Base-by-base conservation (phyloP, 2,113 vertebrate genomes). In the Vidua macroura region DNA sequence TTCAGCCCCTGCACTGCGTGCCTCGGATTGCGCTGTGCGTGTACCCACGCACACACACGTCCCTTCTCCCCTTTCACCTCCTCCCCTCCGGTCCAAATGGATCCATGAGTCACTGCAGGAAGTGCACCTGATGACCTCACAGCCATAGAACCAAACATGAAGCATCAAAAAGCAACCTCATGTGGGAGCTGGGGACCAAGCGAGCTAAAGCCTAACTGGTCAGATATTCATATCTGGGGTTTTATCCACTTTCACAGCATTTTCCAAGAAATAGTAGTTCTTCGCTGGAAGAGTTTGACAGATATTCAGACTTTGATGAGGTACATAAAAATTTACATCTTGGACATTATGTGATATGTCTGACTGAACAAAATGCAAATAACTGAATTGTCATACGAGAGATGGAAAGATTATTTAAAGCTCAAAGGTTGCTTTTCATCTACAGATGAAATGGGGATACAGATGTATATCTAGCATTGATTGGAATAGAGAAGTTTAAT, bases 31-130 rank as follows among this genome's bases (percentile, higher is more conserved):
- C 9, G 0, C 12, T 75, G 27, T 22, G 49, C 24, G 4, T 1
- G 0, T 30, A 86, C 81, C 73, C 83, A 73, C 44, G 10, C 72
- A 22, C 59, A 30, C 16, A 11, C 75, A 44, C 64, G 63, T 10
- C 70, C 31, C 63, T 90, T 49, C 75, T 94, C 33, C 67, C 89
- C 82, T 92, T 93, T 96, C 92, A 66, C 88, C 90, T 92, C 75
- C 75, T 92, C 72, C 63, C 43, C n/a, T 72, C 0, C 0, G 62
- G 16, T 76, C 63, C 92, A 35, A 58, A 59, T 7, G 28, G 30
- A 48, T 20, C 68, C 33, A 0, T 93, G 90, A 94, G 85, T 95
- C 78, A 95, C 82, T 39, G 7, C 0, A 27, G 17, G 87, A 97
- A 83, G 60, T 23, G 48, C 63, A 62, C 43, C 56, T 31, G n/a